phyloP scores from a whole-genome alignment of 2,113 vertebrate genomes.

The Vireo altiloquus region DNA sequence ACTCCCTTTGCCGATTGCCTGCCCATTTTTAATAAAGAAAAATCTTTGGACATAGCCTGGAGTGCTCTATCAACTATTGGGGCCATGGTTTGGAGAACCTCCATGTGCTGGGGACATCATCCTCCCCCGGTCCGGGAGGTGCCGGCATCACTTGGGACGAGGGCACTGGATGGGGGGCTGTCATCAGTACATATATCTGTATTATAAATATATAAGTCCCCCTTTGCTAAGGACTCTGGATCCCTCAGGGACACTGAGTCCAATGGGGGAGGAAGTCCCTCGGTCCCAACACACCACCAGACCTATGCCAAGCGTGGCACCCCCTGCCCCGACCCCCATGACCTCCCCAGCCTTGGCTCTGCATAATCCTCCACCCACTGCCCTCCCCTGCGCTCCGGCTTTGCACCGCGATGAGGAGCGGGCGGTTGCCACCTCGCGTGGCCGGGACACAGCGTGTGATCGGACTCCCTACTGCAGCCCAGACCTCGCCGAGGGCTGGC shows the following conservation, averaged over 20 bases:
- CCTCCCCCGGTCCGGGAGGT: accelerated
- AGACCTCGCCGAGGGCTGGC: not conserved
- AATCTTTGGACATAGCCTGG: not conserved
- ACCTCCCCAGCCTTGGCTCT: not conserved
- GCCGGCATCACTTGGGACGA: not conserved
- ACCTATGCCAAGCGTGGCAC: accelerated
- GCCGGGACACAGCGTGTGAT: not conserved
- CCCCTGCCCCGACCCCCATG: too few species aligned
- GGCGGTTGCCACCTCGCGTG: not conserved
- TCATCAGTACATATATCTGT: too few species aligned
- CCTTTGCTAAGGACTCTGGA: not conserved
- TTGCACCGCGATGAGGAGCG: not conserved
- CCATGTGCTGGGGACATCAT: accelerated
- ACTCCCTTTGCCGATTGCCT: not conserved
- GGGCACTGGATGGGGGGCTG: not conserved
- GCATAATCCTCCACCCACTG: not conserved
- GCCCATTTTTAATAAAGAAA: slow-evolving; percentile 38
- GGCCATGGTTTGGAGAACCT: accelerated
- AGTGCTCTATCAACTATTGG: not conserved
- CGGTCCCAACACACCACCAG: not conserved
- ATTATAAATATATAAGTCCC: too few species aligned
- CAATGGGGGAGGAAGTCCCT: not conserved
- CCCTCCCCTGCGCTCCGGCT: too few species aligned
- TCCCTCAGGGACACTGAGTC: not conserved
- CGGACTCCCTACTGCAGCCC: not conserved